Conservation (phyloP, 1,140 invertebrate species). For the Venturia canescens region DNA sequence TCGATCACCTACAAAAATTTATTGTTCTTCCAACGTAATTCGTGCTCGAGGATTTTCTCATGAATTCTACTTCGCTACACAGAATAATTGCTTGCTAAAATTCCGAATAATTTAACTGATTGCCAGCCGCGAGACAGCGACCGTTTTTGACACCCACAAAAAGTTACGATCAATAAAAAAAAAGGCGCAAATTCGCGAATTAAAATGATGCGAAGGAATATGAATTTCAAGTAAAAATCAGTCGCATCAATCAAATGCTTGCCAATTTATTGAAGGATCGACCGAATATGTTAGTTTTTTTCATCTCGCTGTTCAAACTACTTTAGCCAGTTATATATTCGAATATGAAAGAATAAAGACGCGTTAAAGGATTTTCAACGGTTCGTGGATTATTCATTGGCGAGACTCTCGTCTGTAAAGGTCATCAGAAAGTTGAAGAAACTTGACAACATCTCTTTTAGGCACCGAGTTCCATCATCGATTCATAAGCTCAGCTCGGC, state of each 20-base stretch:
- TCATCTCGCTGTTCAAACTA: not conserved
- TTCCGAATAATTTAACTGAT: too few relatives aligned
- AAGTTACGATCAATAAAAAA: too few relatives aligned
- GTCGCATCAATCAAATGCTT: not conserved
- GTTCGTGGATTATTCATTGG: slow-evolving; percentile 1
- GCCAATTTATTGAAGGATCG: not conserved
- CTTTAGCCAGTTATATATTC: not conserved
- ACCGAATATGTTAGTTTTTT: not conserved
- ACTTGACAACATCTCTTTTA: not conserved
- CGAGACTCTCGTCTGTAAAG: not conserved
- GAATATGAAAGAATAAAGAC: slow-evolving; percentile 12
- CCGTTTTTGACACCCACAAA: too few relatives aligned
- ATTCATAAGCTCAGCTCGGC: not conserved
- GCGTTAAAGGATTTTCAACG: slow-evolving; percentile 14
- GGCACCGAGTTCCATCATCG: not conserved
- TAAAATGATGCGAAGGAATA: too few relatives aligned
- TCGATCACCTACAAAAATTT: too few relatives aligned
- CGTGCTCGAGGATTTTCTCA: too few relatives aligned
- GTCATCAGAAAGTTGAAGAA: slow-evolving; percentile 16
- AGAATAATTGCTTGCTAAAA: too few relatives aligned
- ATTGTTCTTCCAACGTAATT: too few relatives aligned
- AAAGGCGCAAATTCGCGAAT: too few relatives aligned
- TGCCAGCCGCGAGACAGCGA: too few relatives aligned
- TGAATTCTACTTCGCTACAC: too few relatives aligned
- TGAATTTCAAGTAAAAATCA: not conserved